phyloP scores from a whole-genome alignment of 2,113 vertebrate species.

The Kobus ellipsiprymnus region DNA sequence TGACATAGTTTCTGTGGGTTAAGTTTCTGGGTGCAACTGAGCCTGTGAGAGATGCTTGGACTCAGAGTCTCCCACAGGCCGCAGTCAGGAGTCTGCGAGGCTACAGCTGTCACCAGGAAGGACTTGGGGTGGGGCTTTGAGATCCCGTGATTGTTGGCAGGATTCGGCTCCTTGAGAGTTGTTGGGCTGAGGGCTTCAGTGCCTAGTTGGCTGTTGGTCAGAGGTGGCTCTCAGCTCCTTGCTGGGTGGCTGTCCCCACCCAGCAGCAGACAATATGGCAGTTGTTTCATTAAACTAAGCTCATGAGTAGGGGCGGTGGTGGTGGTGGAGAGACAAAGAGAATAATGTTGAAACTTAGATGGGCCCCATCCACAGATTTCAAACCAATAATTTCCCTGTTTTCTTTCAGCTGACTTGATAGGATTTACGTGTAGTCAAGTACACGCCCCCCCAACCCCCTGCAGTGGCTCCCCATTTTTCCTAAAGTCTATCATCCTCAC shows the following conservation, averaged over 20 bases:
- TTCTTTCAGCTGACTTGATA: background rate
- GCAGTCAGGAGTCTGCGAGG: accelerated
- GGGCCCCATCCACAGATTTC: background rate
- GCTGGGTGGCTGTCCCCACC: background rate
- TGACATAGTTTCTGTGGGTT: background rate
- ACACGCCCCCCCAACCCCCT: accelerated
- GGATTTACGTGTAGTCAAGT: background rate
- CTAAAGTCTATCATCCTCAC: background rate
- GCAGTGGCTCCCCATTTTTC: accelerated
- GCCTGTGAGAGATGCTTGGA: background rate
- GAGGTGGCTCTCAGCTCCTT: background rate
- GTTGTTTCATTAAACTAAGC: background rate
- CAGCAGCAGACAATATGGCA: background rate
- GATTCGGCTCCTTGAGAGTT: background rate
- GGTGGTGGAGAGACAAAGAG: background rate
- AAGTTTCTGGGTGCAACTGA: background rate
- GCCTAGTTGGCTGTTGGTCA: background rate
- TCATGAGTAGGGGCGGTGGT: too few relatives aligned
- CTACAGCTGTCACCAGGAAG: background rate
- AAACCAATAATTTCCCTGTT: background rate
- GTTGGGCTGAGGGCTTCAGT: background rate
- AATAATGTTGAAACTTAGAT: background rate
- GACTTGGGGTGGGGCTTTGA: background rate
- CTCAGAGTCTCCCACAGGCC: background rate
- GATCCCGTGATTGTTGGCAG: background rate